Evolutionary conservation across 2,888 invertebrate genomes (phyloP).

Genomic region (Sphinx pinastri): DNA sequence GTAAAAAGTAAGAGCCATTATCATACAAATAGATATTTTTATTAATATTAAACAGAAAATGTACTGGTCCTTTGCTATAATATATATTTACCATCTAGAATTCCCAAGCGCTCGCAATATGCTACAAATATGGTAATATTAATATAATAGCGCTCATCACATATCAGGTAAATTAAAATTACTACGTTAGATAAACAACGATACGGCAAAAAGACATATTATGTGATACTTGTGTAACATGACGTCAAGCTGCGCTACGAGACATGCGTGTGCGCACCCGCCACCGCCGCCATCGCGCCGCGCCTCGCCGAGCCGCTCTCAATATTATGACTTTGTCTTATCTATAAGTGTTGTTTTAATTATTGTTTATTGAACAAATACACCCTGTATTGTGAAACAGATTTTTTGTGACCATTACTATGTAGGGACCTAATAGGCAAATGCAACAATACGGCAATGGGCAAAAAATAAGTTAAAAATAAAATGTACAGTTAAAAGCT

Average conservation of each 20-base stretch:
- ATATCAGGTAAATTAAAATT: constrained; percentile 7
- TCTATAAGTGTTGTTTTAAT: constrained; percentile 29
- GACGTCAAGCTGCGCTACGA: neutral
- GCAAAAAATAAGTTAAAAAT: constrained; percentile 1
- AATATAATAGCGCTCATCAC: neutral
- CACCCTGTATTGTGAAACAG: neutral
- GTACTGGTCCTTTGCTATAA: too few species aligned
- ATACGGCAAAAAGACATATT: neutral
- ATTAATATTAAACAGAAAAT: too few species aligned
- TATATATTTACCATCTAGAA: too few species aligned
- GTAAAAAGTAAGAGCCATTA: too few species aligned
- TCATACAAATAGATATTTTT: too few species aligned
- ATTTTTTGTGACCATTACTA: neutral
- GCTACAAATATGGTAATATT: too few species aligned
- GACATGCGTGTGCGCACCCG: constrained; percentile 32
- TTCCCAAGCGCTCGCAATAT: too few species aligned
- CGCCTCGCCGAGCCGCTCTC: constrained; percentile 28
- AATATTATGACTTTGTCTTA: constrained; percentile 35
- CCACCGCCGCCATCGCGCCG: constrained; percentile 22
- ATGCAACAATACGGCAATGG: neutral
- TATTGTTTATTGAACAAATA: constrained; percentile 1
- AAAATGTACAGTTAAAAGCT: neutral
- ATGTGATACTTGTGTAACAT: constrained; percentile 9
- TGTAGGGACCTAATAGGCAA: neutral
- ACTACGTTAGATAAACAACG: neutral